A percentile compares a stretch with the other conserved stretches of the same genome.
Conservation (phyloP, 2,113 vertebrate genomes). For the Hydrochoerus hydrochaeris region DNA sequence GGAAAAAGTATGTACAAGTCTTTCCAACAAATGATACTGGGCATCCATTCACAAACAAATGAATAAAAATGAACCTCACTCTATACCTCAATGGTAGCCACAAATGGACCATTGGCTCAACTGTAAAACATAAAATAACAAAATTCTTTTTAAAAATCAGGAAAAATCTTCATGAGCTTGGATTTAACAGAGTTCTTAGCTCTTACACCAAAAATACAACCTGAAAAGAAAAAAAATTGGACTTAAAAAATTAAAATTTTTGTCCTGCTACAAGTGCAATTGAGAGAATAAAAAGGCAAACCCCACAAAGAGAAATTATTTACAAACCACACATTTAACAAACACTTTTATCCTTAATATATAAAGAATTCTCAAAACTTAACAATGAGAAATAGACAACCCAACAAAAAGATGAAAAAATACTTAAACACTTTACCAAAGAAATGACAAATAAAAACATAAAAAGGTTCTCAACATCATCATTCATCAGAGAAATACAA, state of each 20-base stretch:
- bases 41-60: neutral
- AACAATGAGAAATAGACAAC: neutral
- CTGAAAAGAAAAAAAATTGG: neutral
- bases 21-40: neutral
- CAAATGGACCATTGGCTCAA: neutral
- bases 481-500: neutral
- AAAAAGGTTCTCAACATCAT: neutral
- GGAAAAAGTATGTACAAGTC: neutral
- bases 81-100: neutral
- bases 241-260: neutral
- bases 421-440: neutral
- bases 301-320: neutral
- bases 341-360: slow-evolving; percentile 1
- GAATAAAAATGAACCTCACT: neutral
- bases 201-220: neutral
- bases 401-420: neutral
- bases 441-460: neutral
- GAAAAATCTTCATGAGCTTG: neutral
- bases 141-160: neutral
- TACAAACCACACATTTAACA: neutral
- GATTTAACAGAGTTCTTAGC: slow-evolving; percentile 16
- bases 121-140: neutral
- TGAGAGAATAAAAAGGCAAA: slow-evolving; percentile 15
- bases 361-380: neutral
- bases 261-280: neutral